phyloP scores from a whole-genome alignment of 2,888 invertebrate genomes.

The Geophilus truncorum region DNA sequence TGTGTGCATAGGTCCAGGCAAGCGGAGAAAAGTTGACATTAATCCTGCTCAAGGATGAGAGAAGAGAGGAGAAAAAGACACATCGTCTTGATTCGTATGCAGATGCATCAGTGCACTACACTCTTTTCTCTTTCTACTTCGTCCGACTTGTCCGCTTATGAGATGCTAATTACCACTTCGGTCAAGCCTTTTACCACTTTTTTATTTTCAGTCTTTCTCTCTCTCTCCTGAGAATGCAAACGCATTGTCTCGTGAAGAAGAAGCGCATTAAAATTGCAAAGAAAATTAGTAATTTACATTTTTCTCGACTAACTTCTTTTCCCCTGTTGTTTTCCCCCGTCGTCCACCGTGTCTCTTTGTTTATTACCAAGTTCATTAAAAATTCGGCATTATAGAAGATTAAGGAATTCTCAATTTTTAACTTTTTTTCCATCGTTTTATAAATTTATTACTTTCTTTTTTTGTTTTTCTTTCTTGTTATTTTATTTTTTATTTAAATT shows the following conservation, averaged over 20 bases:
- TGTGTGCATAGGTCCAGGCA: not conserved
- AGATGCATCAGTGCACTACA: not conserved
- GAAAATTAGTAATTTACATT: not conserved
- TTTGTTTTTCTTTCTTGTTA: no score
- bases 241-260: not conserved
- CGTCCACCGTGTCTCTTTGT: conserved; percentile 18
- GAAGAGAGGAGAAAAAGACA: not conserved
- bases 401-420: conserved; percentile 7
- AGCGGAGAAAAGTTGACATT: not conserved
- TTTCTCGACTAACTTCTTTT: not conserved
- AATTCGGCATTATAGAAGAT: not conserved
- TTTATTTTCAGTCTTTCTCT: not conserved
- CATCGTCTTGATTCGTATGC: not conserved
- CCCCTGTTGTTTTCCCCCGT: not conserved
- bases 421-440: not conserved
- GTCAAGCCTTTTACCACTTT: not conserved
- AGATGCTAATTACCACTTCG: not conserved
- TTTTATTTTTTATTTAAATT: not conserved
- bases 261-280: not conserved
- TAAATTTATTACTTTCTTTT: not conserved
- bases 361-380: conserved; percentile 9
- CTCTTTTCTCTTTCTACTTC: not conserved
- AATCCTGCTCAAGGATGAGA: not conserved
- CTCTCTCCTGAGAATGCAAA: not conserved
- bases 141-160: not conserved